A percentile compares a stretch with the other conserved stretches of the same genome.
Conservation (phyloP, 2,113 vertebrate genomes). For the Podarcis muralis region DNA sequence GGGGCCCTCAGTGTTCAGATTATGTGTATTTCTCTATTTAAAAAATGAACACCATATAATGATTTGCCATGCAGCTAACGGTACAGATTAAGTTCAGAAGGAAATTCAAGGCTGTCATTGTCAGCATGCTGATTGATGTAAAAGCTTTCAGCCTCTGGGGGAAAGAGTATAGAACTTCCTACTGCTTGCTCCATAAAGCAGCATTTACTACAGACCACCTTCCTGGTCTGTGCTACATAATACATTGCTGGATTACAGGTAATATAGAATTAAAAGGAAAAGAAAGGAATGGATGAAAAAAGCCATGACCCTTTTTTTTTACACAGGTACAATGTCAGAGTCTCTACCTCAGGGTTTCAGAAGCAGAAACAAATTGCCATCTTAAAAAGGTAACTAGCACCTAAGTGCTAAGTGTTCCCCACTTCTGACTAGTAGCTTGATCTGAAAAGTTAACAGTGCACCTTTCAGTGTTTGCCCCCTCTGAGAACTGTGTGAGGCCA, state of each 20-base stretch:
- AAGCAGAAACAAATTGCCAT: slow-evolving; percentile 64
- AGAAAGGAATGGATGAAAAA: slow-evolving; percentile 70
- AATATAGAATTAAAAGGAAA: slow-evolving; percentile 71
- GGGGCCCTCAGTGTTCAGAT: slow-evolving; percentile 60
- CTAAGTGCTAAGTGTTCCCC: slow-evolving; percentile 63
- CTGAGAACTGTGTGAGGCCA: slow-evolving; percentile 43
- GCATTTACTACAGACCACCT: slow-evolving; percentile 71
- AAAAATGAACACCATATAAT: slow-evolving; percentile 68
- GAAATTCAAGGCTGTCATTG: slow-evolving; percentile 58
- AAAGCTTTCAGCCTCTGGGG: slow-evolving; percentile 70
- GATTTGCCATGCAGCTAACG: slow-evolving; percentile 64
- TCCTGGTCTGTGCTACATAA: slow-evolving; percentile 69
- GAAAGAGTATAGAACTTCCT: slow-evolving; percentile 71
- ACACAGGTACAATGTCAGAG: slow-evolving; percentile 62
- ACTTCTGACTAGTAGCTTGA: slow-evolving; percentile 56
- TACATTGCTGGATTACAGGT: slow-evolving; percentile 70
- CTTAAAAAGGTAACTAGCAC: slow-evolving; percentile 43
- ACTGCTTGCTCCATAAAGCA: slow-evolving; percentile 74
- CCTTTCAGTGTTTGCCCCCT: slow-evolving; percentile 41
- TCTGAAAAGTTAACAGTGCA: slow-evolving; percentile 60
- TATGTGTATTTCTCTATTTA: slow-evolving; percentile 59
- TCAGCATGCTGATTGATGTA: slow-evolving; percentile 75
- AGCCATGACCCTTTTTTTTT: slow-evolving; percentile 60
- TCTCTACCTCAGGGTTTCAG: slow-evolving; percentile 54
- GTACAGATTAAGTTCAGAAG: slow-evolving; percentile 72